Evolutionary conservation across 2,797 vertebrate species (phyloP).

Genomic region (Microtus californicus): DNA sequence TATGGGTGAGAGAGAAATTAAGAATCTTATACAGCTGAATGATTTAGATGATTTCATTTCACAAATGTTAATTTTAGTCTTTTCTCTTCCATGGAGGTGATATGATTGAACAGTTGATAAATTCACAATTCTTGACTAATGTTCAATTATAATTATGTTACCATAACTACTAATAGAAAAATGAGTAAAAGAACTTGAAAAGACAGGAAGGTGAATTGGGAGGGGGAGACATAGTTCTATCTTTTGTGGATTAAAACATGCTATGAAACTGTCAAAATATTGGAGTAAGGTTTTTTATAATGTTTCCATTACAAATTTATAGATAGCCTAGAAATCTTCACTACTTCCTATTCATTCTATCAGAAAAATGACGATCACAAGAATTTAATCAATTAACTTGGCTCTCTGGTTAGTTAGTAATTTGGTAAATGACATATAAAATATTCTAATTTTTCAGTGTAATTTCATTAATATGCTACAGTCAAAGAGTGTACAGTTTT

Average conservation of each 20-base stretch:
- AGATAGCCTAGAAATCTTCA: not conserved
- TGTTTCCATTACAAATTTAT: not conserved
- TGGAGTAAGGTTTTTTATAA: not conserved
- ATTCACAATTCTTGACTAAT: not conserved
- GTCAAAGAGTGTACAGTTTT: not conserved
- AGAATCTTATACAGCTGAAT: not conserved
- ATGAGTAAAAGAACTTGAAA: not conserved
- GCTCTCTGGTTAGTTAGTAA: not conserved
- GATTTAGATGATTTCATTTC: not conserved
- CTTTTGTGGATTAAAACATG: not conserved
- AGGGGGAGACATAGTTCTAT: not conserved
- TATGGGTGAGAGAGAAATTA: not conserved
- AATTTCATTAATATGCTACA: not conserved
- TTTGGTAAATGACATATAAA: not conserved
- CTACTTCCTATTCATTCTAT: not conserved
- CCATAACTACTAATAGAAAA: not conserved
- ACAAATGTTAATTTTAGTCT: not conserved
- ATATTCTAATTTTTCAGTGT: not conserved
- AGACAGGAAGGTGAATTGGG: not conserved
- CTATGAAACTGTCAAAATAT: not conserved
- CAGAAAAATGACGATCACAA: not conserved
- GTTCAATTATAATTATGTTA: not conserved
- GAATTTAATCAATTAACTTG: not conserved
- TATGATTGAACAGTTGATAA: not conserved
- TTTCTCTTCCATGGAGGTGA: not conserved